phyloP scores from a whole-genome alignment of 2,113 vertebrate species.

The Hystrix brachyura region DNA sequence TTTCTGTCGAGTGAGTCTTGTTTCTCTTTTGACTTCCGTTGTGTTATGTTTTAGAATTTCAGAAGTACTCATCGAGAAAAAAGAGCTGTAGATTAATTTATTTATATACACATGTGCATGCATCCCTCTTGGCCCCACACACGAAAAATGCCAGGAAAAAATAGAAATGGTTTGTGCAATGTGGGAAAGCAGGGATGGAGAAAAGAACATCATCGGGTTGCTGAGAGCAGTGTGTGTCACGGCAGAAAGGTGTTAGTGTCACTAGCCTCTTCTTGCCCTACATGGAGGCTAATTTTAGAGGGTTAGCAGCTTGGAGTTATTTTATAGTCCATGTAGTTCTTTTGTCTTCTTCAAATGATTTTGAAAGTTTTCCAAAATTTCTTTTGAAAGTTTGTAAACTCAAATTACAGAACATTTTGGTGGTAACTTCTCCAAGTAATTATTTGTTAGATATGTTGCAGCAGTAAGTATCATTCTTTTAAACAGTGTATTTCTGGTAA shows the following conservation, averaged over 20 bases:
- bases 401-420: background rate
- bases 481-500: background rate
- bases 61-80: background rate
- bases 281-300: background rate
- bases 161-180: background rate
- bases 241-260: background rate
- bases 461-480: background rate
- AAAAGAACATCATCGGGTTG: background rate
- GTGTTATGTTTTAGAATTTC: conserved; percentile 15
- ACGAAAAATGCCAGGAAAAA: background rate
- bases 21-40: background rate
- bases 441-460: background rate
- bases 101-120: background rate
- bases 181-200: no score
- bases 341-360: conserved; percentile 38
- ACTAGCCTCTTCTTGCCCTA: background rate
- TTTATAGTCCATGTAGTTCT: background rate
- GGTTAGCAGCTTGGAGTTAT: background rate
- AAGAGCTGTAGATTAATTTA: background rate
- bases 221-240: accelerated
- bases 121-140: background rate
- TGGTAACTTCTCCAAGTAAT: background rate
- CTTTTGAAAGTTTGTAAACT: conserved; percentile 1
- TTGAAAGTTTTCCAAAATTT: background rate
- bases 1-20: conserved; percentile 35